Evolutionary conservation across 2,888 invertebrate genomes (phyloP).

Genomic region (Euproctis similis): DNA sequence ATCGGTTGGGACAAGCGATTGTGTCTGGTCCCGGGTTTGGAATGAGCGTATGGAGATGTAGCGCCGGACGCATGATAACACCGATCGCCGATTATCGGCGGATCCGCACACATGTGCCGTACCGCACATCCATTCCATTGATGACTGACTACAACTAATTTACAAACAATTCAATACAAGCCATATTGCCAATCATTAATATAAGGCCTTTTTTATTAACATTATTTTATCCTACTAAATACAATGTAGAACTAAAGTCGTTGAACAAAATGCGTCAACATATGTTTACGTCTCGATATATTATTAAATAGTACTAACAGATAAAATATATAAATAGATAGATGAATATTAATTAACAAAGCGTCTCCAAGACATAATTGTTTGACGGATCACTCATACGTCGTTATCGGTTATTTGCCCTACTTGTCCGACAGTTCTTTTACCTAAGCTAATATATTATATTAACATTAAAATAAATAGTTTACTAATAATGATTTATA

Average conservation of each 20-base stretch:
- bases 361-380: conserved; percentile 50
- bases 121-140: conserved; percentile 17
- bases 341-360: conserved; percentile 52
- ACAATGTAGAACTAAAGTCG: conserved; percentile 6
- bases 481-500: too few species aligned
- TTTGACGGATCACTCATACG: conserved; percentile 50
- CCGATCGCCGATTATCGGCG: conserved; percentile 61
- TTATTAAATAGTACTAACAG: conserved; percentile 31
- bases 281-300: conserved; percentile 32
- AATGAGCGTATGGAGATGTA: conserved; percentile 44
- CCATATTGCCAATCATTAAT: conserved; percentile 6
- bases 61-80: conserved; percentile 62
- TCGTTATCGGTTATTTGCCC: conserved; percentile 55
- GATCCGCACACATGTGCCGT: conserved; percentile 39
- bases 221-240: conserved; percentile 1
- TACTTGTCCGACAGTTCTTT: conserved; percentile 56
- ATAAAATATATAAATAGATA: conserved; percentile 43
- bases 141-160: conserved; percentile 18
- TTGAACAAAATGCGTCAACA: conserved; percentile 2
- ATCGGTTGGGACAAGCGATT: conserved; percentile 42
- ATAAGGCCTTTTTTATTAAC: conserved; percentile 1
- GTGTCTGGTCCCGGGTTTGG: conserved; percentile 45
- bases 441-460: conserved; percentile 42
- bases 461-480: too few species aligned
- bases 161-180: conserved; percentile 7